Evolutionary conservation across 2,888 invertebrate species (phyloP).

Genomic region (Brenthis ino): DNA sequence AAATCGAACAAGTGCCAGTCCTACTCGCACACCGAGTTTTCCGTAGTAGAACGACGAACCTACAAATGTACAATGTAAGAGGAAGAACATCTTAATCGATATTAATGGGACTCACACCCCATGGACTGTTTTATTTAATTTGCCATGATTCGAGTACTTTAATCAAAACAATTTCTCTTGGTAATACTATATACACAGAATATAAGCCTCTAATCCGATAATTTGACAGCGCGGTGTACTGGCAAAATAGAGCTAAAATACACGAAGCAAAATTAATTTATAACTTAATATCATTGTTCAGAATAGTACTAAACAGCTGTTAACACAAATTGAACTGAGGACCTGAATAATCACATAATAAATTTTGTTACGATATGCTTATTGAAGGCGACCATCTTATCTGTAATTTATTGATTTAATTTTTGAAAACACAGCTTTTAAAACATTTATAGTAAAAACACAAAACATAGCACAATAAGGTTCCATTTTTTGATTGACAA

Average conservation of each 20-base stretch:
- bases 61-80: too few species aligned
- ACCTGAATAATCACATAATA: constrained; percentile 17
- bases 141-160: too few species aligned
- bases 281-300: constrained; percentile 22
- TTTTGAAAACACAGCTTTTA: neutral
- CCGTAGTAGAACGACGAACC: too few species aligned
- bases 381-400: neutral
- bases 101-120: too few species aligned
- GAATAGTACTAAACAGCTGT: constrained; percentile 16
- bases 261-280: constrained; percentile 21
- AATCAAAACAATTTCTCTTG: too few species aligned
- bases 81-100: too few species aligned
- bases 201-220: neutral
- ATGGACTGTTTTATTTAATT: too few species aligned
- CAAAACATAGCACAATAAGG: too few species aligned
- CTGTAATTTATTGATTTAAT: neutral
- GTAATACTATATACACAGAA: too few species aligned
- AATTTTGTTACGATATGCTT: constrained; percentile 16
- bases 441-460: neutral
- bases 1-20: too few species aligned
- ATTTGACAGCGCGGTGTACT: constrained; percentile 10
- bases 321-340: constrained; percentile 20
- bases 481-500: too few species aligned
- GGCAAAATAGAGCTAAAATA: constrained; percentile 15
- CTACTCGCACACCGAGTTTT: too few species aligned